Evolutionary conservation across 2,888 invertebrate species (phyloP).

Genomic region (Drosophila picticornis): DNA sequence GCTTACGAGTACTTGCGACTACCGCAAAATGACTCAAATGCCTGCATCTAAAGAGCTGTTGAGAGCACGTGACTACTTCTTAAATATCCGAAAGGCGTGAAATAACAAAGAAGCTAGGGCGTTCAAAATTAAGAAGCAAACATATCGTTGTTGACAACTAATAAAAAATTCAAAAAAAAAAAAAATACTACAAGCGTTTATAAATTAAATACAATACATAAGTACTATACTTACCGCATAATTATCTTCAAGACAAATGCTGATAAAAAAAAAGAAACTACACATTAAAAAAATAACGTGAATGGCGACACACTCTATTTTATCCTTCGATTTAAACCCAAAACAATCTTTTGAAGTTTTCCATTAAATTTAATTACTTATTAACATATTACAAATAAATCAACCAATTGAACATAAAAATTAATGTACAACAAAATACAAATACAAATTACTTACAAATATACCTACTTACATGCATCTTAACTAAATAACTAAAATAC

Average conservation of each 20-base stretch:
- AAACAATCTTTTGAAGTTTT: conserved; percentile 82
- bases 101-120: not conserved
- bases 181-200: conserved; percentile 28
- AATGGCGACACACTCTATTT: conserved; percentile 44
- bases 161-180: conserved; percentile 17
- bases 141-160: conserved; percentile 67
- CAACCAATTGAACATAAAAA: conserved; percentile 43
- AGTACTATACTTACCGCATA: conserved; percentile 25
- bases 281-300: conserved; percentile 14
- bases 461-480: conserved; percentile 49
- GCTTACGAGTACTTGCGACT: conserved; percentile 32
- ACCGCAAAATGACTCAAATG: conserved; percentile 18
- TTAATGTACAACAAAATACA: conserved; percentile 45
- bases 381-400: conserved; percentile 23
- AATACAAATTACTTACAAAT: conserved; percentile 38
- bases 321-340: conserved; percentile 58
- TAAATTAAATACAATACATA: conserved; percentile 25
- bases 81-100: conserved; percentile 11
- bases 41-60: conserved; percentile 46
- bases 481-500: conserved; percentile 41
- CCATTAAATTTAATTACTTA: conserved; percentile 75
- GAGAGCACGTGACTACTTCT: conserved; percentile 28
- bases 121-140: conserved; percentile 61
- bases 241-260: conserved; percentile 18
- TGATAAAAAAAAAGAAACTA: conserved; percentile 15